Base-by-base conservation (phyloP, 1,140 invertebrate species). In the Musca domestica region DNA sequence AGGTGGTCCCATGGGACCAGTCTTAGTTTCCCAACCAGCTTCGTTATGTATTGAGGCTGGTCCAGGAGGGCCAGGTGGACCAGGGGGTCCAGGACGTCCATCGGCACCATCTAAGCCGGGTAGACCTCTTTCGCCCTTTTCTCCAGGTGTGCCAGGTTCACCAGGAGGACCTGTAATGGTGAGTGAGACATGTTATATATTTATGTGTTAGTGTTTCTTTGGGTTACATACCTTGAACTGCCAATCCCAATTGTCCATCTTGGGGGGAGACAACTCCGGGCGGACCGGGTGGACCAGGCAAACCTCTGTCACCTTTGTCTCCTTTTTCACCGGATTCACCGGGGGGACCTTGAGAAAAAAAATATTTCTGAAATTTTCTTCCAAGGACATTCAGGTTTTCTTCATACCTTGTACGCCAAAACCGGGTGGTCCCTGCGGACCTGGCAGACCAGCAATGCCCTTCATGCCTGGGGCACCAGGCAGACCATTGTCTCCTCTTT, bases 371-470 rank as follows among this genome's bases (percentile, higher is more conserved):
- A n/a, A n/a, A 41, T 5, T 41, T 41, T 41, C 10, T 2, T 5
- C 4, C 5, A n/a, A n/a, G n/a, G n/a, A n/a, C 27, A 30, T 30
- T 4, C 3, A 30, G 9, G 3, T 30, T 30, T 41, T 41, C 12
- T 41, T 12, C 34, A 10, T 41, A 41, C 34, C 34, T 41, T 41
- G 34, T 41, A 41, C 12, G 12, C 17, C 30, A 54, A 49, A 51
- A 19, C 25, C 91, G 1, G 86, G 83, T 71, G 88, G 88, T 10
- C 90, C 91, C 58, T 88, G 83, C 3, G 41, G 65, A 30, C 71
- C 71, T 10, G 68, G 71, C 56, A 56, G 61, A 17, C 71, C 71
- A 17, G 41, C 23, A 66, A 41, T 15, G 5, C 71, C 70, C 27
- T 69, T 61, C 48, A 74, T 63, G 46, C 83, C 83, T 19, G 48